Base-by-base conservation (phyloP, 2,888 invertebrate genomes). In the Mythimna loreyi region DNA sequence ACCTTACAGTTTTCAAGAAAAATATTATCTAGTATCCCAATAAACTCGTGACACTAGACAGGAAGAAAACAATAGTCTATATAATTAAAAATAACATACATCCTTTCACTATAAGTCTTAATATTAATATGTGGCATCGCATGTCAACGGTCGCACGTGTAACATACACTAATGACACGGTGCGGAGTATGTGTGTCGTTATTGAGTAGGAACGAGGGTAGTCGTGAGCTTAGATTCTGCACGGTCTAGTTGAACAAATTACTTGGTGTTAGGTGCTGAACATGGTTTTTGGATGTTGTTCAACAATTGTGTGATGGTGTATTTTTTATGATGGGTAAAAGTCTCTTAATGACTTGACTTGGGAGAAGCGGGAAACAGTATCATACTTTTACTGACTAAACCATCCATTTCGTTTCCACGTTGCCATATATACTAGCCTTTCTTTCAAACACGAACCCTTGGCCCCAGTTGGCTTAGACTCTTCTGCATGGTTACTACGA, bases 201-300 rank as follows among this genome's bases (percentile, higher is more conserved):
- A 63, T 71, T 72, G 62, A 57, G 25, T 23, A 43, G 19, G 40
- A 75, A 69, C 53, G 71, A 68, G 75, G 72, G 66, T 73, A 75
- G 43, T 82, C 80, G 82, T 82, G 82, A 73, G 70, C 69, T 72
- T 47, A 62, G 73, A 80, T 82, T 78, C 21, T 78, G 68, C 75
- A 66, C 78, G 82, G 75, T 65, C 80, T 68, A 75, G 70, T 80
- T 82, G 40, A 43, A 64, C 56, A 74, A 69, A 74, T 78, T 70
- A 58, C 66, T 78, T 56, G 63, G 33, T 40, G 45, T 11, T 25
- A 52, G 63, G 28, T 33, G 45, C 11, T 30, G 50, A 64, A 67
- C n/a, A 1, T 36, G 47, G 2, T 2, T 76, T 70, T 75, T n/a
- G 23, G 11, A 57, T 66, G 25, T 47, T 59, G 57, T 65, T 53